Conservation (phyloP, 2,797 vertebrate genomes). For the Pangasius larnaudii region DNA sequence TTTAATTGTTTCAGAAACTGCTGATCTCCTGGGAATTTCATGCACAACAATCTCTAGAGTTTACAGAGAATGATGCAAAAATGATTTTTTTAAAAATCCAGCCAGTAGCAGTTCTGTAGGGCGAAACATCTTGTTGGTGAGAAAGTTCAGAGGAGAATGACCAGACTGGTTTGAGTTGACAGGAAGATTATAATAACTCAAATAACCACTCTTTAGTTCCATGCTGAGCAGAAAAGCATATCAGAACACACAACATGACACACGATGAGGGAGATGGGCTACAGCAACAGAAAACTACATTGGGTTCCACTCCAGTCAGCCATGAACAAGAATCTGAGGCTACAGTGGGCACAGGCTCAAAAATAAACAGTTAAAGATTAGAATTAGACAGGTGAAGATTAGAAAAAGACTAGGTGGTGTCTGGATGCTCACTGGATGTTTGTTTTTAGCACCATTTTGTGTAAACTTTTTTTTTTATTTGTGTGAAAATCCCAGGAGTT, state of each 20-base stretch:
- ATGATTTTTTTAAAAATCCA: neutral
- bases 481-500: neutral
- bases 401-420: neutral
- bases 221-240: neutral
- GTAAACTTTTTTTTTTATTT: no score
- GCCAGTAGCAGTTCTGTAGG: neutral
- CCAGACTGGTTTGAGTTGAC: neutral
- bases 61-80: neutral
- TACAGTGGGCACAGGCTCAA: neutral
- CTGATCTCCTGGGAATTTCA: neutral
- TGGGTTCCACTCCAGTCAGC: neutral
- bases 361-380: no score
- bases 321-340: neutral
- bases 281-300: neutral
- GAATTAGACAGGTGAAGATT: no score
- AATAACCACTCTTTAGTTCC: neutral
- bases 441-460: neutral
- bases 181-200: neutral
- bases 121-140: neutral
- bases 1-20: constrained; percentile 2
- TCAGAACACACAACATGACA: neutral
- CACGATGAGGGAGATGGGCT: neutral
- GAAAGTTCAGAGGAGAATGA: neutral
- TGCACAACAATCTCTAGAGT: neutral
- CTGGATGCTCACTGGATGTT: neutral